Evolutionary conservation across 2,888 invertebrate species (phyloP).

Genomic region (Lepetodrilus schrolli): DNA sequence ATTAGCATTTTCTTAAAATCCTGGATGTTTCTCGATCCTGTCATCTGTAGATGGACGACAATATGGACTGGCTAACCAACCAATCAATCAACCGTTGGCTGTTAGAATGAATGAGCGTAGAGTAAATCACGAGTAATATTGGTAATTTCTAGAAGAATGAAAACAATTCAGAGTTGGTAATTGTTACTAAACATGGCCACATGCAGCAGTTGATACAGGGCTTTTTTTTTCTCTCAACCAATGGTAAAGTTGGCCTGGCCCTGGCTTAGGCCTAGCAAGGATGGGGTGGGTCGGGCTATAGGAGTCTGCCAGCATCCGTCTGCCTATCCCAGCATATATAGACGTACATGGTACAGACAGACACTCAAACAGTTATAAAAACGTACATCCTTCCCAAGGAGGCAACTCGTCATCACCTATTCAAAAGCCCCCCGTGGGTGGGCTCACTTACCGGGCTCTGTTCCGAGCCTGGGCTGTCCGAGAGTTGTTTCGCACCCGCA

Average conservation of each 20-base stretch:
- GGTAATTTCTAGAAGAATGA: constrained; percentile 21
- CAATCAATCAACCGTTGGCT: not conserved
- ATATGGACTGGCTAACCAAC: not conserved
- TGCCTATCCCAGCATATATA: constrained; percentile 2
- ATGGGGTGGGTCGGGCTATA: not conserved
- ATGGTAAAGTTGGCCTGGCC: not conserved
- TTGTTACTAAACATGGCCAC: constrained; percentile 27
- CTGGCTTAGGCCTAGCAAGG: not conserved
- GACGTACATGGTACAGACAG: constrained; percentile 24
- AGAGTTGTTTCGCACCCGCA: constrained; percentile 45
- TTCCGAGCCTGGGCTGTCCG: constrained; percentile 48
- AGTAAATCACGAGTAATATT: not conserved
- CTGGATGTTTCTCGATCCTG: not conserved
- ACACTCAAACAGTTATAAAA: constrained; percentile 29
- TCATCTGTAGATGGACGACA: not conserved
- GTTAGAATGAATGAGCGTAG: constrained; percentile 22
- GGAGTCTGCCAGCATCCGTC: not conserved
- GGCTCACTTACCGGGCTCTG: constrained; percentile 58
- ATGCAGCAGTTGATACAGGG: constrained; percentile 31
- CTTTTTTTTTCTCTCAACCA: constrained; percentile 22
- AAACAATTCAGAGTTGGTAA: constrained; percentile 11
- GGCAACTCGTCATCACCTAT: constrained; percentile 40
- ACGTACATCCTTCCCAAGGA: constrained; percentile 23
- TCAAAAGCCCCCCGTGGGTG: constrained; percentile 32
- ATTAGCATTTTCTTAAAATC: not conserved